Conservation (phyloP, 2,888 invertebrate species). For the Andrena bicolor region DNA sequence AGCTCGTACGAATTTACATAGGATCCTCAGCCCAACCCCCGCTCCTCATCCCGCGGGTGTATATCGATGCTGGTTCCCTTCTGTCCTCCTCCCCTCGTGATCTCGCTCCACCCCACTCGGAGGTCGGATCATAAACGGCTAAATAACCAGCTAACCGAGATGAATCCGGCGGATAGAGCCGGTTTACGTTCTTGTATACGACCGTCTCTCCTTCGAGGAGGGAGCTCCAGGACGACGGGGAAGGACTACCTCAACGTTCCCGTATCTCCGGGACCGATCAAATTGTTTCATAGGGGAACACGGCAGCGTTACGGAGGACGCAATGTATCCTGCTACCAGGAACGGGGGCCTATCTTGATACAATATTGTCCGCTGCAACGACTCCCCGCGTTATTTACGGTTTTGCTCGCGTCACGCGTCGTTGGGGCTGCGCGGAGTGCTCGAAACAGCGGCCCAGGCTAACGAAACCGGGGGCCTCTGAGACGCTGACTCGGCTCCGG, state of each 20-base stretch:
- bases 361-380: constrained; percentile 46
- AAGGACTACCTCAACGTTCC: constrained; percentile 65
- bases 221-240: constrained; percentile 50
- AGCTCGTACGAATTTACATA: constrained; percentile 48
- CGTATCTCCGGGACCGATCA: constrained; percentile 76
- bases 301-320: constrained; percentile 55
- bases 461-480: constrained; percentile 29
- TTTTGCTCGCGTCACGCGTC: constrained; percentile 48
- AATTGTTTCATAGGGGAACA: constrained; percentile 76
- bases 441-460: constrained; percentile 22
- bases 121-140: constrained; percentile 79
- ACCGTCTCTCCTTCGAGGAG: constrained; percentile 53
- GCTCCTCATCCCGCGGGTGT: background rate
- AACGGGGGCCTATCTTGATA: constrained; percentile 58
- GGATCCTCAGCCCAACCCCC: background rate
- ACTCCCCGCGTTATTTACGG: constrained; percentile 56
- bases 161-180: constrained; percentile 77
- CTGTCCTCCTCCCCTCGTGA: background rate
- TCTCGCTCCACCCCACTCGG: constrained; percentile 5
- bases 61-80: constrained; percentile 32
- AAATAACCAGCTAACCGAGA: constrained; percentile 80
- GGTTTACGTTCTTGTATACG: constrained; percentile 70
- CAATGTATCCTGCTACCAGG: constrained; percentile 62
- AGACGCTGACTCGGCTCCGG: background rate
- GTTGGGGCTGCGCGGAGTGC: constrained; percentile 20